These are phyloP conservation scores for Ptilodon capucinus DNA, from an alignment of 2,888 invertebrate genomes.

Conservation along the genomic window DNA sequence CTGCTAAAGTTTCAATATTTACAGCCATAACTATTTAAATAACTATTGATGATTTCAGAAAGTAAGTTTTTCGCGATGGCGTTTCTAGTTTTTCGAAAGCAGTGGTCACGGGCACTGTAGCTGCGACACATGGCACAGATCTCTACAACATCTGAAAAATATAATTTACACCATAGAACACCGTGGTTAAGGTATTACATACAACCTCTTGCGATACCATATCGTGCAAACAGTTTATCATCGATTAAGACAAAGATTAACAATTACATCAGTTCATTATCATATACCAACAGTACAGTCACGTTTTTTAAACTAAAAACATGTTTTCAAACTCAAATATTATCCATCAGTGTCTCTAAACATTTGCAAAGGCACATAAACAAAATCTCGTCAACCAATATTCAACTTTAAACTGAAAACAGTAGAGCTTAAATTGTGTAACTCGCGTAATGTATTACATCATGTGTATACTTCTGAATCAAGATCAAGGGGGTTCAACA, in stretches of 20 bases:
- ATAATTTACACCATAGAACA: no score
- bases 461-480: conserved; percentile 8
- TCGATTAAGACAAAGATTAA: background rate
- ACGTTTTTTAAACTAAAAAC: conserved; percentile 14
- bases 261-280: conserved; percentile 1
- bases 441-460: conserved; percentile 10
- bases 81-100: no score
- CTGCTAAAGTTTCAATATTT: no score
- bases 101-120: no score
- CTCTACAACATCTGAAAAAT: no score
- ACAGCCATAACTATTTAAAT: no score
- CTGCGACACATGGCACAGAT: no score
- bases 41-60: no score
- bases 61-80: no score
- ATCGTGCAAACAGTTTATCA: background rate
- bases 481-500: conserved; percentile 23
- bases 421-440: background rate
- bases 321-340: conserved; percentile 17
- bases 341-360: conserved; percentile 23
- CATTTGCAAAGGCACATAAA: conserved; percentile 7
- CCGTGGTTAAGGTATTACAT: background rate
- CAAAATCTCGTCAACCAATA: conserved; percentile 3
- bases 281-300: background rate
- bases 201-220: no score
- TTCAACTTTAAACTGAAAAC: background rate